Conservation (phyloP, 2,797 vertebrate genomes). For the Coracias cyanogaster region DNA sequence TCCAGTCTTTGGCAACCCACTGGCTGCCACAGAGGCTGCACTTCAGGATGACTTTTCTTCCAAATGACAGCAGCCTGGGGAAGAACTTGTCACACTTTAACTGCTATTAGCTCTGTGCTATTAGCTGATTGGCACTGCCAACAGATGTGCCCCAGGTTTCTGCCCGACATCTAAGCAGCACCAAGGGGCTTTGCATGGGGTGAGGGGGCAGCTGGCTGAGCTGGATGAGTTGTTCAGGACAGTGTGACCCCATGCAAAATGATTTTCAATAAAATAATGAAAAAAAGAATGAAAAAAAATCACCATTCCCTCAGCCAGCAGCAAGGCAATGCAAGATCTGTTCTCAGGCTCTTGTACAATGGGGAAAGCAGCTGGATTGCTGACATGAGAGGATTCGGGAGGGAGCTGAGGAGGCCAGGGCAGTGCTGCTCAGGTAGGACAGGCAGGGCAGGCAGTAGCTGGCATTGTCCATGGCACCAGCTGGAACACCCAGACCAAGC, state of each 20-base stretch:
- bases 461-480: rapidly evolving
- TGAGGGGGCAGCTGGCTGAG: neutral
- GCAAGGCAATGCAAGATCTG: neutral
- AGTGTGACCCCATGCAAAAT: neutral
- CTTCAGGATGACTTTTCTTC: neutral
- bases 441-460: neutral
- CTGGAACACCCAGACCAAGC: neutral
- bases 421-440: rapidly evolving
- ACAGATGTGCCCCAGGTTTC: rapidly evolving
- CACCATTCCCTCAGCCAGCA: rapidly evolving
- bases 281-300: neutral
- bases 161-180: neutral
- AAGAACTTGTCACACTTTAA: neutral
- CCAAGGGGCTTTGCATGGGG: neutral
- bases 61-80: rapidly evolving
- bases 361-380: neutral
- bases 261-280: neutral
- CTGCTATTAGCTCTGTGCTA: neutral
- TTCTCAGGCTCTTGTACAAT: neutral
- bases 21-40: neutral
- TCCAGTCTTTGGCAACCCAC: neutral
- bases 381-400: neutral
- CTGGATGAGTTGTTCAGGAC: neutral
- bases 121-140: neutral
- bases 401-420: neutral